Percentiles rank a stretch among this genome's conserved stretches.
Conservation (phyloP, 1,140 invertebrate species). For the Nymphalis io region DNA sequence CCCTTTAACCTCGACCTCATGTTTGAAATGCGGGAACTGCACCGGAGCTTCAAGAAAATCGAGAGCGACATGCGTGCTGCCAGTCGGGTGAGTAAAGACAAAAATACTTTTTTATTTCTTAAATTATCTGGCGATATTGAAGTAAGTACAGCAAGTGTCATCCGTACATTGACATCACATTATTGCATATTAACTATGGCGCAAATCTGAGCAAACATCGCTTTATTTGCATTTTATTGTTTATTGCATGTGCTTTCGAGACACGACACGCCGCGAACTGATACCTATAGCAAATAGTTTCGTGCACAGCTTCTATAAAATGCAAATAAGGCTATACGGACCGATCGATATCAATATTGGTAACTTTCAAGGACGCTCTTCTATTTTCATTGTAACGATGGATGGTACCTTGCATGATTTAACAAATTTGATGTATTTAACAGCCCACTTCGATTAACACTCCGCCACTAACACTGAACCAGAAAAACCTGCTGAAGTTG, state of each 20-base stretch:
- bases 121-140: constrained; percentile 6
- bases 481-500: constrained; percentile 81
- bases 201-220: constrained; percentile 60
- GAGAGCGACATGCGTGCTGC: constrained; percentile 80
- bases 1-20: constrained; percentile 91
- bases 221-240: constrained; percentile 81
- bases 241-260: constrained; percentile 75
- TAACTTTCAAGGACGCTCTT: constrained; percentile 46
- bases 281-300: constrained; percentile 56
- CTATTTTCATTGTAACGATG: constrained; percentile 54
- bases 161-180: constrained; percentile 52
- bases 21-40: constrained; percentile 89
- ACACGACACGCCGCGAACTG: constrained; percentile 62
- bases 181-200: constrained; percentile 49
- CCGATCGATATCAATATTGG: constrained; percentile 46
- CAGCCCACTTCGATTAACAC: constrained; percentile 77
- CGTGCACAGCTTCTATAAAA: constrained; percentile 79
- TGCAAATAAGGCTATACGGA: constrained; percentile 72
- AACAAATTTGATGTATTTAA: constrained; percentile 78
- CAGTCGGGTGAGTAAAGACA: constrained; percentile 64
- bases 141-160: constrained; percentile 42
- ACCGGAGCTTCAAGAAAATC: constrained; percentile 87
- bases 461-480: constrained; percentile 79
- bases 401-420: constrained; percentile 72
- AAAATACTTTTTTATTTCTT: constrained; percentile 3